These are phyloP conservation scores for Diachrysia chrysitis DNA, from an alignment of 2,888 invertebrate genomes.

Conservation along the genomic window DNA sequence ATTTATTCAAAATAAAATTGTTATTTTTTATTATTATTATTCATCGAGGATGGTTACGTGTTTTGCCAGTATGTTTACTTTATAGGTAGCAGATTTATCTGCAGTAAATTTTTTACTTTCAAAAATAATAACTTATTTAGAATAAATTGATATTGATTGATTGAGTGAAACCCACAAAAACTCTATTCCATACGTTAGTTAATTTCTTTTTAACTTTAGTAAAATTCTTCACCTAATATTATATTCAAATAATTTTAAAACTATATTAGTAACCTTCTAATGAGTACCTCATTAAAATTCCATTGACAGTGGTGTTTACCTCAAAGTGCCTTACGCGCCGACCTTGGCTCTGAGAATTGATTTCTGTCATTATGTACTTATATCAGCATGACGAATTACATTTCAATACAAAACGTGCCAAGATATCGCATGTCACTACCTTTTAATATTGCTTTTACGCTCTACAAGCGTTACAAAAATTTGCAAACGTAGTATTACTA, in stretches of 20 bases:
- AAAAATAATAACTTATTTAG: too few species aligned
- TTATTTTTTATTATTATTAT: too few species aligned
- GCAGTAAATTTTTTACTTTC: too few species aligned
- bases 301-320: constrained; percentile 14
- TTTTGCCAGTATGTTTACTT: too few species aligned
- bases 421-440: constrained; percentile 22
- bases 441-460: not conserved
- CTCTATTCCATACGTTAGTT: not conserved
- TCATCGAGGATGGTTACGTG: too few species aligned
- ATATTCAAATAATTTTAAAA: not conserved
- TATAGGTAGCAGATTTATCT: too few species aligned
- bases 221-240: not conserved
- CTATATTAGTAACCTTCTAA: not conserved
- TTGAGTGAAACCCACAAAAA: not conserved
- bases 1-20: too few species aligned
- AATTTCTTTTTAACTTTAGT: not conserved
- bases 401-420: constrained; percentile 32
- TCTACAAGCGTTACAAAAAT: not conserved
- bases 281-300: not conserved
- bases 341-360: constrained; percentile 44
- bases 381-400: constrained; percentile 42
- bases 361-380: constrained; percentile 44
- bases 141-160: too few species aligned
- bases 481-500: not conserved
- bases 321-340: constrained; percentile 7